Evolutionary conservation across 1,140 invertebrate species (phyloP).

Genomic region (Adelges cooleyi): DNA sequence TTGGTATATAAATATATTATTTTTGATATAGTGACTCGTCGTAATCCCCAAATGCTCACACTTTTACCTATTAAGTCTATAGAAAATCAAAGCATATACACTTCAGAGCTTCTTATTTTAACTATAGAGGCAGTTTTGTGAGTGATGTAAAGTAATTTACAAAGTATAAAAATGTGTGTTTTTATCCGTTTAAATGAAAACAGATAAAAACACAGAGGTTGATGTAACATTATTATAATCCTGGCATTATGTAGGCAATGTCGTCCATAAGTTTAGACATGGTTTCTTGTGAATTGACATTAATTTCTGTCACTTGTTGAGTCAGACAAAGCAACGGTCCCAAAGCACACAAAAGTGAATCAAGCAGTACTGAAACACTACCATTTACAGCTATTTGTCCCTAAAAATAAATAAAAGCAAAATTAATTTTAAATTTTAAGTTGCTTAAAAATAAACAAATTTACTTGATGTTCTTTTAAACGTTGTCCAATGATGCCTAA

Average conservation of each 20-base stretch:
- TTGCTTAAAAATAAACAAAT: neutral
- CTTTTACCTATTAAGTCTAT: too few relatives aligned
- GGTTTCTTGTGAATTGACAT: slow-evolving; percentile 56
- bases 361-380: slow-evolving; percentile 83
- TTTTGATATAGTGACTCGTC: too few relatives aligned
- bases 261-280: slow-evolving; percentile 76
- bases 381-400: slow-evolving; percentile 90
- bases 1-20: too few relatives aligned
- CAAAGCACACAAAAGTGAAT: slow-evolving; percentile 85
- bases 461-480: slow-evolving; percentile 66
- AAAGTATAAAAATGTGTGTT: too few relatives aligned
- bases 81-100: too few relatives aligned
- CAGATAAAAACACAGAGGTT: too few relatives aligned
- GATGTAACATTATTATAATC: slow-evolving; percentile 68
- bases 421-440: neutral
- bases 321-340: slow-evolving; percentile 81
- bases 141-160: too few relatives aligned
- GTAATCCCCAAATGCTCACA: too few relatives aligned
- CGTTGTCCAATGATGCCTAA: slow-evolving; percentile 84
- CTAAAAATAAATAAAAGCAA: slow-evolving; percentile 39
- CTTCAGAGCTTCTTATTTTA: too few relatives aligned
- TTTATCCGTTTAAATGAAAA: too few relatives aligned
- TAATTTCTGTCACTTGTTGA: slow-evolving; percentile 63
- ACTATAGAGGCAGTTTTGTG: too few relatives aligned
- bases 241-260: slow-evolving; percentile 94